A percentile compares a stretch with the other conserved stretches of the same genome.
phyloP scores from a whole-genome alignment of 2,888 invertebrate species.

The Prosapia bicincta region DNA sequence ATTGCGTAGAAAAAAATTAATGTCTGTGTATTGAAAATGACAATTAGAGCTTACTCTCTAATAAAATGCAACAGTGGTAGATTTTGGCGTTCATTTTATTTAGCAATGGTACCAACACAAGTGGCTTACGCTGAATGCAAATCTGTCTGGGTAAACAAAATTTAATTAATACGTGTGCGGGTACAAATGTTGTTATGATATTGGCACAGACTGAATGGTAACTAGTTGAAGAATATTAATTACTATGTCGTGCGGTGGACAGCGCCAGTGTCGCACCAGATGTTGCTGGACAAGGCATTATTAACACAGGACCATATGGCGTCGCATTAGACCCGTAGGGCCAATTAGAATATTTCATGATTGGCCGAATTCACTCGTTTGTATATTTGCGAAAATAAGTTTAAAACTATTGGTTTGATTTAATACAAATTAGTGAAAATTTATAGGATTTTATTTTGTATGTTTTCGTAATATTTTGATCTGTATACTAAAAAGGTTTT shows the following conservation, averaged over 20 bases:
- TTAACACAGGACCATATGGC: conserved; percentile 11
- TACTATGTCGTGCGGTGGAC: conserved; percentile 20
- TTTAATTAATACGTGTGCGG: not conserved
- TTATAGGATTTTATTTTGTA: no score
- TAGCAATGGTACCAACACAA: not conserved
- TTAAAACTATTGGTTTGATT: no score
- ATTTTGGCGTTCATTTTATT: not conserved
- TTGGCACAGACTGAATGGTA: not conserved
- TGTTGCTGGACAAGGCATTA: conserved; percentile 8
- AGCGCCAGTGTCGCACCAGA: conserved; percentile 1
- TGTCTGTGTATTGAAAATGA: no score
- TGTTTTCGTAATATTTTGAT: no score
- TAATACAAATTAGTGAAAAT: no score
- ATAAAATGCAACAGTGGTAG: no score
- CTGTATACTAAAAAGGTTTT: no score
- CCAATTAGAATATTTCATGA: not conserved
- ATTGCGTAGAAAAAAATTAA: no score
- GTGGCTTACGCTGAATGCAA: not conserved
- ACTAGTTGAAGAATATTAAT: conserved; percentile 23
- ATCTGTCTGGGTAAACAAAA: not conserved
- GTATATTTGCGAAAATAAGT: not conserved
- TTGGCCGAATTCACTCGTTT: not conserved
- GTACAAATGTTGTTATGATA: not conserved
- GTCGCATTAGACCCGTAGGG: not conserved
- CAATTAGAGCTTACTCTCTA: no score